A percentile compares a stretch with the other conserved stretches of the same genome.
Evolutionary conservation across 2,888 invertebrate genomes (phyloP).

Genomic region (Siphlonurus alternatus): DNA sequence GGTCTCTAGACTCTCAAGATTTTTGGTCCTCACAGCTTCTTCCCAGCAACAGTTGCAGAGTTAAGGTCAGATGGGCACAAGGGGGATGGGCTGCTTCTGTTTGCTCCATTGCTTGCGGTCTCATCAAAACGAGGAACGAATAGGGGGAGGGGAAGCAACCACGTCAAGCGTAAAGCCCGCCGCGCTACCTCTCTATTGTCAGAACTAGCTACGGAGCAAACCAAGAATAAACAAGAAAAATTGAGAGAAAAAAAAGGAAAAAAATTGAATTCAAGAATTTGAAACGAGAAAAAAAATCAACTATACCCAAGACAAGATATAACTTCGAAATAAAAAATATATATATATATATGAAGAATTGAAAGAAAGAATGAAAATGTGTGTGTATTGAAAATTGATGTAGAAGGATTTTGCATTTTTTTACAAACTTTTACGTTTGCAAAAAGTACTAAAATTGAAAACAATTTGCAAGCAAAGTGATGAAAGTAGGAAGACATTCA

Average conservation of each 20-base stretch:
- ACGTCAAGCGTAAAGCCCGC: not conserved
- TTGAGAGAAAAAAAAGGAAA: not conserved
- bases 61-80: too few relatives aligned
- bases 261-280: not conserved
- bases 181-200: not conserved
- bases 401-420: not conserved
- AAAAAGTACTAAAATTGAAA: too few relatives aligned
- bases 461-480: too few relatives aligned
- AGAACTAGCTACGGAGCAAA: not conserved
- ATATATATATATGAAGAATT: not conserved
- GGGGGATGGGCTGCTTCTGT: not conserved
- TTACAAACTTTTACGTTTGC: too few relatives aligned
- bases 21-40: too few relatives aligned
- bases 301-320: not conserved
- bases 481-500: too few relatives aligned
- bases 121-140: not conserved
- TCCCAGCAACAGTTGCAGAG: not conserved
- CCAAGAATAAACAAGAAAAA: constrained; percentile 1
- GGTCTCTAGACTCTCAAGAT: too few relatives aligned
- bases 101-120: constrained; percentile 1
- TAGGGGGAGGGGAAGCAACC: not conserved
- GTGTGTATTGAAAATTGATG: not conserved
- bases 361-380: too few relatives aligned
- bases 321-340: not conserved
- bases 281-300: not conserved